phyloP scores from a whole-genome alignment of 2,888 invertebrate genomes.

The Apodemia duryi region DNA sequence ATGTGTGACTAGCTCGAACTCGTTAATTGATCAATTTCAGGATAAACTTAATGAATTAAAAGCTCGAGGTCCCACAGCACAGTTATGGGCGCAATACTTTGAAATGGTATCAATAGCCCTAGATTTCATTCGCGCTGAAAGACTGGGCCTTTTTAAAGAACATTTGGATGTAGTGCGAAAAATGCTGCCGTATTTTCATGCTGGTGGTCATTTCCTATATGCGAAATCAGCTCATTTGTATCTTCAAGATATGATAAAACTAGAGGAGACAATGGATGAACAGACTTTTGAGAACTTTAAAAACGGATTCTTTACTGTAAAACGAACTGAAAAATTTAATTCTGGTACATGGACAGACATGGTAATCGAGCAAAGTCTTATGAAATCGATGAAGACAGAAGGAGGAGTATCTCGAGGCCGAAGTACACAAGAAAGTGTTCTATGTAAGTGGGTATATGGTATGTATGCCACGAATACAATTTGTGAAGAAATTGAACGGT shows the following conservation, averaged over 20 bases:
- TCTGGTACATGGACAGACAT: conserved; percentile 35
- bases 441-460: conserved; percentile 38
- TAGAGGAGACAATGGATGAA: conserved; percentile 37
- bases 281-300: conserved; percentile 34
- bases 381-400: conserved; percentile 34
- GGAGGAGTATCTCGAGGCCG: conserved; percentile 32
- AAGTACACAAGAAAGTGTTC: conserved; percentile 32
- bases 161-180: neutral
- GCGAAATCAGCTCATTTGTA: conserved; percentile 38
- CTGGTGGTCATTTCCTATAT: conserved; percentile 41
- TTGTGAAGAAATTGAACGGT: conserved; percentile 34
- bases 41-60: conserved; percentile 27
- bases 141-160: neutral
- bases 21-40: conserved; percentile 28
- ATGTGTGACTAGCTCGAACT: conserved; percentile 34
- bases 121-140: conserved; percentile 30
- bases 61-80: conserved; percentile 42
- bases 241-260: conserved; percentile 38
- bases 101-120: conserved; percentile 40
- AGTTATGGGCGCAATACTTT: conserved; percentile 44
- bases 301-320: conserved; percentile 38
- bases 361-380: conserved; percentile 36
- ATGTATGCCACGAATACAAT: conserved; percentile 38
- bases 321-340: conserved; percentile 34
- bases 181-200: conserved; percentile 49